phyloP scores from a whole-genome alignment of 1,140 invertebrate genomes.

The Triops longicaudatus region DNA sequence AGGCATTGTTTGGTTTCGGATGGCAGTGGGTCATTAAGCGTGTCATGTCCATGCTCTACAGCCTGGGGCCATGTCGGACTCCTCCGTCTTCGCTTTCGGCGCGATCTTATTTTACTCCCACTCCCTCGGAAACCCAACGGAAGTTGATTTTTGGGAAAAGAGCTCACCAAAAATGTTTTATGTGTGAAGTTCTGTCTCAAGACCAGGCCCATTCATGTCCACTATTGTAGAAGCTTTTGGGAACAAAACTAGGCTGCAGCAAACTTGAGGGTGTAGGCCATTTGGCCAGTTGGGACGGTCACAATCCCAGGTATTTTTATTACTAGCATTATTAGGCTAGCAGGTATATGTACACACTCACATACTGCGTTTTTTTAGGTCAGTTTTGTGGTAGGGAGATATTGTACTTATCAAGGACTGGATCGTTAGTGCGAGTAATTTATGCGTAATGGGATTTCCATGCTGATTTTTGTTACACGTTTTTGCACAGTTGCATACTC shows the following conservation, averaged over 20 bases:
- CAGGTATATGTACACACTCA: neutral
- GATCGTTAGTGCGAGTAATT: neutral
- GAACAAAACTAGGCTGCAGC: neutral
- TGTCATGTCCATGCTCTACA: slow-evolving; percentile 14
- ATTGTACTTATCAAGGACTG: no score
- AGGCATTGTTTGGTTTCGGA: neutral
- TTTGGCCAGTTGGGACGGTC: neutral
- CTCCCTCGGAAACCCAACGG: neutral
- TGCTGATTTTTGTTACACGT: neutral
- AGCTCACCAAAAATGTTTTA: neutral
- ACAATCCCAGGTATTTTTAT: neutral
- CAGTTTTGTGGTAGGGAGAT: neutral
- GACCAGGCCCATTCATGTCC: neutral
- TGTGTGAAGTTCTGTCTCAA: neutral
- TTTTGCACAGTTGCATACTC: neutral
- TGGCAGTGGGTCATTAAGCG: slow-evolving; percentile 8
- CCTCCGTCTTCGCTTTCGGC: neutral
- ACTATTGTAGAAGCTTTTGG: neutral
- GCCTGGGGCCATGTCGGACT: neutral
- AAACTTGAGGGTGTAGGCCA: slow-evolving; percentile 9
- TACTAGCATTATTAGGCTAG: neutral
- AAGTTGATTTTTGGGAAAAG: neutral
- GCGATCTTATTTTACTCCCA: neutral
- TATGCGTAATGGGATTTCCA: neutral
- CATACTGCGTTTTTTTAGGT: neutral